A percentile compares a stretch with the other conserved stretches of the same genome.
Conservation (phyloP, 2,113 vertebrate genomes). For the Perca fluviatilis region DNA sequence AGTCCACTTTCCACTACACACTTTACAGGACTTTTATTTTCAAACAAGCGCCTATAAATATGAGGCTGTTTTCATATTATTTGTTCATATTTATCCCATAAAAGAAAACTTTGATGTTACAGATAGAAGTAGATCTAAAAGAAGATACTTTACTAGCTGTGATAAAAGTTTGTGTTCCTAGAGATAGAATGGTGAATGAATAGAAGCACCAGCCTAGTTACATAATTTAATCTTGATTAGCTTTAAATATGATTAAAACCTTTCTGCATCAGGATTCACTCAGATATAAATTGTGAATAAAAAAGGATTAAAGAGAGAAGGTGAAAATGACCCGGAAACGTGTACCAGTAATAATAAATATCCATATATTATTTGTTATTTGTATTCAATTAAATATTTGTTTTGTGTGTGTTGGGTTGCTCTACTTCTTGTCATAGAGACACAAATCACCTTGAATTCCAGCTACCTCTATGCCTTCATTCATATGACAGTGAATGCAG, state of each 20-base stretch:
- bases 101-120: not conserved
- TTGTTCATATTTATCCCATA: slow-evolving; percentile 9
- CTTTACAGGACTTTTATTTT: slow-evolving; percentile 8
- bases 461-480: not conserved
- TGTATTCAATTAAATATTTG: not conserved
- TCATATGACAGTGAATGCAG: not conserved
- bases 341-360: not conserved
- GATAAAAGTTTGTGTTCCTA: slow-evolving; percentile 24
- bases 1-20: slow-evolving; percentile 30
- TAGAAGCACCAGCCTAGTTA: slow-evolving; percentile 18
- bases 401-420: not conserved
- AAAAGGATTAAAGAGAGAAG: not conserved
- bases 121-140: slow-evolving; percentile 4
- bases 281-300: not conserved
- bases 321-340: not conserved
- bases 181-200: not conserved
- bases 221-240: slow-evolving; percentile 32
- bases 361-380: not conserved
- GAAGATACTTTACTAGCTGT: not conserved
- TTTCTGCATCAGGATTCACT: slow-evolving; percentile 8
- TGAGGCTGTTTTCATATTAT: not conserved
- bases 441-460: not conserved
- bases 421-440: not conserved
- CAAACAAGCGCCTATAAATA: not conserved
- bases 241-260: slow-evolving; percentile 9